Evolutionary conservation across 2,797 vertebrate genomes (phyloP).

Genomic region (Tarsius wallacei): DNA sequence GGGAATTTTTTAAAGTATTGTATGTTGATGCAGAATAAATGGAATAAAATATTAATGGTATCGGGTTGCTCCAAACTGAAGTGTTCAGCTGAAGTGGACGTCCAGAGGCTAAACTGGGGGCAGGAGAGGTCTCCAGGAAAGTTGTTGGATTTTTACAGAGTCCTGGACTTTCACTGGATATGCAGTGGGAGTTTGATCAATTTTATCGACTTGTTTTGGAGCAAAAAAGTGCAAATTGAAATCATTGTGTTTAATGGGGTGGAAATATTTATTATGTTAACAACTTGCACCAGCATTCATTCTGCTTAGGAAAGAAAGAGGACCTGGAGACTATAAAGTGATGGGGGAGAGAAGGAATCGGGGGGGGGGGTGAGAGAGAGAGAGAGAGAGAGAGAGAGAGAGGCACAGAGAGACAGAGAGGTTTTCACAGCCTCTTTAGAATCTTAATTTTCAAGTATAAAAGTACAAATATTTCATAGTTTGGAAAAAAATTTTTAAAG

Average conservation of each 20-base stretch:
- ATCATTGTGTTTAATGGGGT: too few relatives aligned
- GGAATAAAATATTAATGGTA: neutral
- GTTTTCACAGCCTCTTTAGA: neutral
- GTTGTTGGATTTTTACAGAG: neutral
- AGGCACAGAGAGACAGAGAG: neutral
- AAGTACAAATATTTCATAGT: neutral
- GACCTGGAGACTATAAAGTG: too few relatives aligned
- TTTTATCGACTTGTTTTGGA: neutral
- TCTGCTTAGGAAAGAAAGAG: too few relatives aligned
- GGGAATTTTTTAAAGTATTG: neutral
- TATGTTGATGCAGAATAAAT: neutral
- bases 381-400: neutral
- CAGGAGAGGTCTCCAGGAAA: neutral
- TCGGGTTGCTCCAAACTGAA: neutral
- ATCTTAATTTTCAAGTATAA: neutral
- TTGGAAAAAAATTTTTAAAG: neutral
- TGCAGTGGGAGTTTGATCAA: neutral
- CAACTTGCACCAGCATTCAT: too few relatives aligned
- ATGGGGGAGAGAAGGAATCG: too few relatives aligned
- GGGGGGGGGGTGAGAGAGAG: too few relatives aligned
- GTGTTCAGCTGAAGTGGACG: neutral
- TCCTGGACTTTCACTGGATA: neutral
- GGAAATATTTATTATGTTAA: too few relatives aligned
- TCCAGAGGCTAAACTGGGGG: neutral
- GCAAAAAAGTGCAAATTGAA: neutral